These are phyloP conservation scores for Babyrousa celebensis DNA, from an alignment of 2,797 vertebrate genomes.

Conservation along the genomic window DNA sequence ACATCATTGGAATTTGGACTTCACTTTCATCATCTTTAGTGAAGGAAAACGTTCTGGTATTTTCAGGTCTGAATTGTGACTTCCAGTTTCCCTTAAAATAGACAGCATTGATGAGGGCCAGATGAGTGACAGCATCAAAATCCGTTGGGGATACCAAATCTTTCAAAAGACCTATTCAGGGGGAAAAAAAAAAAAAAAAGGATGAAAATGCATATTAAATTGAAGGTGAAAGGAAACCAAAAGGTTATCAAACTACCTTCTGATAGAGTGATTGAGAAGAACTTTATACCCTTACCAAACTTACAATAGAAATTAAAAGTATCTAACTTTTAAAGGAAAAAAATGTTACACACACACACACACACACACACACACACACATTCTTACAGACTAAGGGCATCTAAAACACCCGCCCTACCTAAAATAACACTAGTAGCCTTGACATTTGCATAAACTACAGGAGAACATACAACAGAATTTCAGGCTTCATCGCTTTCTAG, in stretches of 20 bases:
- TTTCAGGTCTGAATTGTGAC: slow-evolving; percentile 98
- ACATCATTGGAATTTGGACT: slow-evolving; percentile 99
- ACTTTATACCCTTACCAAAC: slow-evolving; percentile 58
- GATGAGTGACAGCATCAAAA: slow-evolving; percentile 94
- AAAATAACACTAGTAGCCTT: background rate
- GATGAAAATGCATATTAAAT: slow-evolving; percentile 50
- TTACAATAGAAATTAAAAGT: slow-evolving; percentile 80
- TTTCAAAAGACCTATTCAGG: slow-evolving; percentile 94
- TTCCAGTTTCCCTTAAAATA: slow-evolving; percentile 99
- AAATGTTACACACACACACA: background rate
- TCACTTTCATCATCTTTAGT: slow-evolving; percentile 98
- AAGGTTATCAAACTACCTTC: slow-evolving; percentile 53
- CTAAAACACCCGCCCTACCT: background rate
- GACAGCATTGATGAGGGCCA: slow-evolving; percentile 96
- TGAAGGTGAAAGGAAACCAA: background rate
- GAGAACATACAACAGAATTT: background rate
- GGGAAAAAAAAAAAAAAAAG: background rate
- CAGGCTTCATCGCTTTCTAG: background rate
- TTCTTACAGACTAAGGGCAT: background rate
- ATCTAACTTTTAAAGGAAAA: slow-evolving; percentile 74
- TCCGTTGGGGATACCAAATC: slow-evolving; percentile 96
- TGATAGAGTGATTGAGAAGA: background rate
- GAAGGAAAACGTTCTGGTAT: slow-evolving; percentile 98
- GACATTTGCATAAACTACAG: background rate
- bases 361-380: background rate